Evolutionary conservation across 1,140 invertebrate genomes (phyloP).

Genomic region (Drosophila nebulosa): DNA sequence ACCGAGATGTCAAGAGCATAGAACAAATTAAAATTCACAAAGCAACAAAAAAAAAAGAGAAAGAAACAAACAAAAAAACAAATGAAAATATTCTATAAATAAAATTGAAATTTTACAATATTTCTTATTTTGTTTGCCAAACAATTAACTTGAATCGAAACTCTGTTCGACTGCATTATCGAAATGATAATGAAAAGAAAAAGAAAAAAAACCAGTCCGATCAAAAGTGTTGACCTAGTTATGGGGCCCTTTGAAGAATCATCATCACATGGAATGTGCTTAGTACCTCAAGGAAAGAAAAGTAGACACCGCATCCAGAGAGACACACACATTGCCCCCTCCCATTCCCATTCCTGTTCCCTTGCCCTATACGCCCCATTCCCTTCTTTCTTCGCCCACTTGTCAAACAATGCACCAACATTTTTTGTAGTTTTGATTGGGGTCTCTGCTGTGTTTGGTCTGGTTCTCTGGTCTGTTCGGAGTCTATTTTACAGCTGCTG

Average conservation of each 20-base stretch:
- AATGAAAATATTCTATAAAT: not conserved
- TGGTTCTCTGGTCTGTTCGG: constrained; percentile 20
- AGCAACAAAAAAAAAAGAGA: no score
- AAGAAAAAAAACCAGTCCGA: not conserved
- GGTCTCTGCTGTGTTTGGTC: constrained; percentile 4
- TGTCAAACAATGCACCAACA: constrained; percentile 39
- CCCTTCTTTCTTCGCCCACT: constrained; percentile 9
- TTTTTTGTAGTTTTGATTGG: constrained; percentile 53
- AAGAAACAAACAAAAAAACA: not conserved
- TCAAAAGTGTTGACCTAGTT: constrained; percentile 55
- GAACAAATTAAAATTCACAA: not conserved
- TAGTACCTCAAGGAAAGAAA: constrained; percentile 38
- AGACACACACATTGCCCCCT: constrained; percentile 21
- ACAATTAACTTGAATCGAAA: not conserved
- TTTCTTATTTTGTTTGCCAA: not conserved
- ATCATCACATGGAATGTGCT: not conserved
- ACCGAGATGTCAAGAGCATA: not conserved
- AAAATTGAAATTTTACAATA: not conserved
- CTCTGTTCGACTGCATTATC: constrained; percentile 9
- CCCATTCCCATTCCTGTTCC: no score
- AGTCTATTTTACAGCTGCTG: constrained; percentile 76
- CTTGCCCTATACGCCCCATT: no score
- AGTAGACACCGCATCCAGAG: constrained; percentile 51
- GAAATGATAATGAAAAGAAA: constrained; percentile 48
- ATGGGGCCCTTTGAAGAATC: constrained; percentile 10